Base-by-base conservation (phyloP, 2,888 invertebrate species). In the Hymenopus coronatus region DNA sequence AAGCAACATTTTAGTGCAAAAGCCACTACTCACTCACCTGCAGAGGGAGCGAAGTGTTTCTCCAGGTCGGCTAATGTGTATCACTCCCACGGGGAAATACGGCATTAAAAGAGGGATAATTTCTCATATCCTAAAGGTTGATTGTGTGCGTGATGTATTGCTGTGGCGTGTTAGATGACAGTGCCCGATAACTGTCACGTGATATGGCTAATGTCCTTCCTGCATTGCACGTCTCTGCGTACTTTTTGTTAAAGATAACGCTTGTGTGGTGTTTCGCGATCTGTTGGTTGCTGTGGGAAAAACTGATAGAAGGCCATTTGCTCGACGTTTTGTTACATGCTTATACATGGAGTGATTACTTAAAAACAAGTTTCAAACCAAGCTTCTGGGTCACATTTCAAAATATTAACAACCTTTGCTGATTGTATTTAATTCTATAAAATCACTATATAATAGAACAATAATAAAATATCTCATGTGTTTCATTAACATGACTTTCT, bases 131-230 rank as follows among this genome's bases (percentile, higher is more conserved):
- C 54, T 70, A 70, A 70, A 70, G 54, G 54, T 70, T 70, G 54
- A 70, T 70, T 70, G 54, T 70, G 15, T 70, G 54, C 54, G 54
- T 70, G 54, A 70, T 70, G 54, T 70, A 70, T 70, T 70, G 20
- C 54, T 15, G 54, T 70, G 54, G 54, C 54, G 54, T 70, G 54
- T 70, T 85, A 85, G 85, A 85, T 85, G 46, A 85, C 85, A 25
- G 28, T 20, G 82, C 33, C 28, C 82, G 87, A 87, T 82, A 82
- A 28, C n/a, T n/a, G 54, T 87, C 87, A 87, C 87, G 87, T 87
- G 87, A 87, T 82, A n/a, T 27, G n/a, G 46, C 85, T 85, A 70
- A 70, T 70, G 54, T 70, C 54, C 54, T 70, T 70, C 54, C 54
- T 70, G 54, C 54, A 70, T 70, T 70, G 54, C 54, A 70, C 54